phyloP scores from a whole-genome alignment of 2,888 invertebrate genomes.

The Pollenia angustigena region DNA sequence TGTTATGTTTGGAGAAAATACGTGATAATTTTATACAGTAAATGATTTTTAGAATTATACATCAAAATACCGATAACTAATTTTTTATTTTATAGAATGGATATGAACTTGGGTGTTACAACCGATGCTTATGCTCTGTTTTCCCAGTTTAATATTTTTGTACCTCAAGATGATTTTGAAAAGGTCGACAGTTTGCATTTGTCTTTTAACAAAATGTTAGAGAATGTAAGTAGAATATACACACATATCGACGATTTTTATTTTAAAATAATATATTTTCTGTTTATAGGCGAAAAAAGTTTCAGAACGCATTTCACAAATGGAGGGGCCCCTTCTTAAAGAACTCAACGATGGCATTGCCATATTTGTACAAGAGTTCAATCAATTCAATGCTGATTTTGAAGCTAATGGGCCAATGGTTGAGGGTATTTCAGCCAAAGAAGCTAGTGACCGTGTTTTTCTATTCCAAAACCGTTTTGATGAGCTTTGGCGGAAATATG shows the following conservation, averaged over 20 bases:
- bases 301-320: constrained; percentile 85
- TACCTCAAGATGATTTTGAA: constrained; percentile 91
- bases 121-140: constrained; percentile 92
- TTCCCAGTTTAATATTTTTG: constrained; percentile 87
- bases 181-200: constrained; percentile 91
- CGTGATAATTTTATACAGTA: constrained; percentile 90
- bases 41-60: constrained; percentile 39
- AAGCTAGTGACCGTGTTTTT: constrained; percentile 92
- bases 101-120: constrained; percentile 90
- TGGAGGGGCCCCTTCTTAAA: constrained; percentile 88
- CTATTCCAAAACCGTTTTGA: constrained; percentile 92
- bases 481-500: constrained; percentile 91
- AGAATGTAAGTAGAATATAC: constrained; percentile 86
- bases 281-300: constrained; percentile 79
- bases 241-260: too few relatives aligned
- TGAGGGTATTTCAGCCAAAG: constrained; percentile 91
- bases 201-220: constrained; percentile 90
- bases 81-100: constrained; percentile 85
- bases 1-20: constrained; percentile 91
- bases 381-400: constrained; percentile 89
- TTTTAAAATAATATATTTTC: neutral
- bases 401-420: constrained; percentile 93
- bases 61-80: too few relatives aligned
- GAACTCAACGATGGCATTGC: constrained; percentile 90
- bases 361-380: constrained; percentile 88